phyloP scores from a whole-genome alignment of 2,797 vertebrate species.

The Hydrolagus colliei region DNA sequence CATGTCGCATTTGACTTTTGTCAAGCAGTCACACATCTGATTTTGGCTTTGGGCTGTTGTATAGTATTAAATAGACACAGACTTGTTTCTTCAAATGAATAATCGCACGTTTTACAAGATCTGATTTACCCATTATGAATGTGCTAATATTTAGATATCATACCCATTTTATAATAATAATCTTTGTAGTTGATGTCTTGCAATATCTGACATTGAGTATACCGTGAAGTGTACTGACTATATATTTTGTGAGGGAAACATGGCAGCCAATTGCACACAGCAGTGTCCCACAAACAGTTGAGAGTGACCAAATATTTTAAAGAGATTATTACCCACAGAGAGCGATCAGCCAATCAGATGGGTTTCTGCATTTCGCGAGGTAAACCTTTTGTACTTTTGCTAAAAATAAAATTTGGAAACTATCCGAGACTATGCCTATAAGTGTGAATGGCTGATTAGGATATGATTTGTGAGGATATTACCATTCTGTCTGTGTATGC shows the following conservation, averaged over 20 bases:
- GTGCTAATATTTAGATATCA: neutral
- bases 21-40: neutral
- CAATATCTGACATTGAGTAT: no score
- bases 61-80: neutral
- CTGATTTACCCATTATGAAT: neutral
- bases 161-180: neutral
- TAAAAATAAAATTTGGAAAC: neutral
- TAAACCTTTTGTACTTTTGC: no score
- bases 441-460: conserved; percentile 10
- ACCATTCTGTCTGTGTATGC: neutral
- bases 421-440: neutral
- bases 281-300: no score
- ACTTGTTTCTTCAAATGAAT: neutral
- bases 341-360: no score
- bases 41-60: neutral
- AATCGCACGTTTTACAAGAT: neutral
- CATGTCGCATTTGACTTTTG: neutral
- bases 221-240: no score
- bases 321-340: no score
- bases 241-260: no score
- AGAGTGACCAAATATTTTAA: no score
- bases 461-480: conserved; percentile 8
- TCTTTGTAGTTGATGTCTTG: no score
- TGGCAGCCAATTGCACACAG: no score
- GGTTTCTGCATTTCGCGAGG: no score